Base-by-base conservation (phyloP, 2,888 invertebrate species). In the Automeris io region DNA sequence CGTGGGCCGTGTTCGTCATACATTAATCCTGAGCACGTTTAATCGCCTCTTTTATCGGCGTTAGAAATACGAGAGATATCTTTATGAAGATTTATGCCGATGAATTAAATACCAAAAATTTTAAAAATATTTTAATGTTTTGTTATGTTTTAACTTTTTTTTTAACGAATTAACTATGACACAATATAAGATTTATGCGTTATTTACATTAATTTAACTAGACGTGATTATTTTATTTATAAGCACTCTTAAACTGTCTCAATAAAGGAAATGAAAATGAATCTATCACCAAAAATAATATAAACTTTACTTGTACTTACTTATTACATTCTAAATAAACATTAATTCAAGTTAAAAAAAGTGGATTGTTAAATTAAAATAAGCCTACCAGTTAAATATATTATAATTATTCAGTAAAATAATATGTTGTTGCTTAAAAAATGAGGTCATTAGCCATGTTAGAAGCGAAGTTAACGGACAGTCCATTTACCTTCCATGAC, bases 1-100 rank as follows among this genome's bases (percentile, higher is more conserved):
- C 72, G 51, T 57, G 75, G 70, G 73, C 59, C 69, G 62, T 73
- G 70, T 76, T 68, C 70, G 71, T 78, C 75, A 77, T 77, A 70
- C 62, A 72, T 77, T 79, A 78, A 80, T 75, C 72, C 74, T 70
- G 69, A 70, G 70, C 70, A 70, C 67, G 65, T 71, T 61, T 78
- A 79, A 81, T 78, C 71, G 70, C 53, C 68, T 66, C 65, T 73
- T 71, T 68, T 72, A 71, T 74, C 61, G 68, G 61, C 57, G 51
- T 52, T 46, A 65, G 44, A 64, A 42, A 33, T 42, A 47, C 47
- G 43, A 45, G 38, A 43, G 44, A 42, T 43, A 33, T 36, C 23
- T 31, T 35, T 37, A 34, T 33, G 43, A 45, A 46, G 48, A 57
- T 48, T 52, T 52, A 47, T 40, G 40, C 33, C 32, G 16, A 26